Evolutionary conservation across 2,113 vertebrate species (phyloP), one percentile per base, ranked within the genome.

Genomic region (Herpailurus yagouaroundi): DNA sequence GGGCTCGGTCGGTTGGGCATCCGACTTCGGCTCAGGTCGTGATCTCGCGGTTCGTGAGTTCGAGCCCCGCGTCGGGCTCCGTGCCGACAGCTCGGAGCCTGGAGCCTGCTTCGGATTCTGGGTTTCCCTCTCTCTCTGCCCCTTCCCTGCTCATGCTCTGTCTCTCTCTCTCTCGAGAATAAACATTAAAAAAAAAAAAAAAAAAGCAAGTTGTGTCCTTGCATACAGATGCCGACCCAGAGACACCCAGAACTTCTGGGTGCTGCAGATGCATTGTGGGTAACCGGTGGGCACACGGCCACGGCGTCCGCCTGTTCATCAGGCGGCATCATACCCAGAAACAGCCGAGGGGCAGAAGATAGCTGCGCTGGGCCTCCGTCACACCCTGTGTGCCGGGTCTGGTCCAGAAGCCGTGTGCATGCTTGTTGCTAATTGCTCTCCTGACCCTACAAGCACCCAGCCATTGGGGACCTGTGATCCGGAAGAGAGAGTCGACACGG

Each of bases 221-320:
- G 31, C 18, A 7, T 13, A 27, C 12, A 76, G 41, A 81, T 0
- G 1, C 38, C 52, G n/a, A 11, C 2, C 45, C 41, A 33, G 33
- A 33, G 64, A 66, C 64, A 73, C 0, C 52, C 31, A 23, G 87
- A 45, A 68, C 12, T 9, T 18, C 1, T 0, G 64, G 55, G 29
- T 2, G 10, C 50, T 7, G 3, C 21, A 52, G 48, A 15, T 3
- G 15, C 50, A 11, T 0, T 4, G 11, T 41, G 71, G 36, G 48
- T 11, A 3, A 52, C 68, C 29, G 15, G 13, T 9, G 6, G 12
- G 27, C 8, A 5, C 45, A 29, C 0, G n/a, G 10, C 12, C 31
- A 21, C 1, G 1, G 14, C 0, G n/a, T 21, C 55, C 63, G 8
- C 64, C 15, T 9, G 0, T 6, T 38, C 41, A 33, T 25, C 5